These are phyloP conservation scores for Leucozona laternaria DNA, from an alignment of 2,888 invertebrate species.

Conservation along the genomic window DNA sequence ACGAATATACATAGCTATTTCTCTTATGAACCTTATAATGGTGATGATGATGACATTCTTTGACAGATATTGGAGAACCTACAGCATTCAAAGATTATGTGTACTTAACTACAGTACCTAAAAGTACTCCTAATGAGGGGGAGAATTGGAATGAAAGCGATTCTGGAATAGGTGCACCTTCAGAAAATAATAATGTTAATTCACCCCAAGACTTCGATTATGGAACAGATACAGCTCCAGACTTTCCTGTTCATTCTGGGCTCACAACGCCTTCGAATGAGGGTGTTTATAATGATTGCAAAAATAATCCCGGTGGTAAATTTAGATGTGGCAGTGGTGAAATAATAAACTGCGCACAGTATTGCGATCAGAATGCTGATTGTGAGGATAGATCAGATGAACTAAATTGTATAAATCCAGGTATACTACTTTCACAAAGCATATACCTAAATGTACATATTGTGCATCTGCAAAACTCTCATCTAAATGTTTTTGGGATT, in stretches of 20 bases:
- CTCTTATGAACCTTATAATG: not conserved
- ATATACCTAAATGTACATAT: not conserved
- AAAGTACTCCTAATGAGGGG: slow-evolving; percentile 13
- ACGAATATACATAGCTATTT: not conserved
- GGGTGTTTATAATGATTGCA: slow-evolving; percentile 58
- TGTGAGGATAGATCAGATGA: slow-evolving; percentile 88
- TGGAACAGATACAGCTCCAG: slow-evolving; percentile 43
- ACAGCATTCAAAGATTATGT: slow-evolving; percentile 43
- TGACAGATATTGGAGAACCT: slow-evolving; percentile 59
- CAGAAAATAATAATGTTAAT: no score
- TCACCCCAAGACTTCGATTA: not conserved
- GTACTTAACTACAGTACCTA: slow-evolving; percentile 33
- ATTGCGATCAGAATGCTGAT: slow-evolving; percentile 85
- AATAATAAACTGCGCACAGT: slow-evolving; percentile 85
- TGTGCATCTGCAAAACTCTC: not conserved
- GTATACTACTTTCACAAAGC: not conserved
- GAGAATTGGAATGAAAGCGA: not conserved
- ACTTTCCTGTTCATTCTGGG: slow-evolving; percentile 34
- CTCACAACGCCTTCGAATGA: not conserved
- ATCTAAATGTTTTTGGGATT: not conserved
- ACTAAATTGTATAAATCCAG: slow-evolving; percentile 81
- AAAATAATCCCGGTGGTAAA: slow-evolving; percentile 82
- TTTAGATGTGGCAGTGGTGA: slow-evolving; percentile 87
- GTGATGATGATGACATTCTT: slow-evolving; percentile 15
- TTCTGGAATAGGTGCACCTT: no score